Percentiles rank a stretch among this genome's conserved stretches.
Conservation (phyloP, 2,113 vertebrate genomes). For the Sorex araneus region DNA sequence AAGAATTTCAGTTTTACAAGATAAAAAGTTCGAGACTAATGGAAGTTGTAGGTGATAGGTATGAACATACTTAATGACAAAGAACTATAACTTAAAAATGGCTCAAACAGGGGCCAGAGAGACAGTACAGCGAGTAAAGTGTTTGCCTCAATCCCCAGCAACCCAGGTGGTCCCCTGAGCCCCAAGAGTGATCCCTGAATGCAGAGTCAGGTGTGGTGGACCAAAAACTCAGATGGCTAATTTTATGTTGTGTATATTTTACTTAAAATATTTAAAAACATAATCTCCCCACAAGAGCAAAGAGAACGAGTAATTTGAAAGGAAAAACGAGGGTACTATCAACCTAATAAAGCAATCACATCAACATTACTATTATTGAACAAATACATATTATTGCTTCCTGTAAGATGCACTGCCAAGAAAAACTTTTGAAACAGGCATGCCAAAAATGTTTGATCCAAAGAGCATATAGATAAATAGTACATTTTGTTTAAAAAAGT, state of each 20-base stretch:
- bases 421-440: background rate
- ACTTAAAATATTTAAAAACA: background rate
- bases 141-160: no score
- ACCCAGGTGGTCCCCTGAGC: no score
- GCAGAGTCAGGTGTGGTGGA: no score
- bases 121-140: no score
- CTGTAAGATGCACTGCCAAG: background rate
- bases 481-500: no score
- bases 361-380: slow-evolving; percentile 27
- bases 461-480: no score
- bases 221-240: background rate
- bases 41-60: background rate
- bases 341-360: slow-evolving; percentile 45
- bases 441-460: no score
- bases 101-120: background rate
- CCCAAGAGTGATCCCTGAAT: no score
- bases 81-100: slow-evolving; percentile 21
- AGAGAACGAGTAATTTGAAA: background rate
- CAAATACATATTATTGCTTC: background rate
- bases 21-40: background rate
- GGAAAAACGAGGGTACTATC: slow-evolving; percentile 39
- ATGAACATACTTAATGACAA: background rate
- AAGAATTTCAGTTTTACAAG: slow-evolving; percentile 49
- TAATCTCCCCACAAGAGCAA: background rate
- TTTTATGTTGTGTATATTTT: slow-evolving; percentile 15